phyloP scores from a whole-genome alignment of 1,140 invertebrate genomes.

The Bombus breviceps region DNA sequence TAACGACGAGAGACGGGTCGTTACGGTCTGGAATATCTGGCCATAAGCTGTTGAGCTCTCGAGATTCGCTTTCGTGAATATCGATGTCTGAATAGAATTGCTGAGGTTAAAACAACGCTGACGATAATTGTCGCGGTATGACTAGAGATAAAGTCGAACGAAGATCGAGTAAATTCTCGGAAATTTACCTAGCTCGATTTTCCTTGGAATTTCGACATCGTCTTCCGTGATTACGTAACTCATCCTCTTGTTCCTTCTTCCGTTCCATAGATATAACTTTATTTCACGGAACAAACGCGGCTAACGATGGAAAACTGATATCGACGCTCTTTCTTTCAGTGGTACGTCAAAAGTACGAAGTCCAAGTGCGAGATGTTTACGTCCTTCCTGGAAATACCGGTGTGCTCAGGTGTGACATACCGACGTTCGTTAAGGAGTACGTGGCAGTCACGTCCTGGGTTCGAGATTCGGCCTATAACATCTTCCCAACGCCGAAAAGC shows the following conservation, averaged over 20 bases:
- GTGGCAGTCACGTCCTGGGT: constrained; percentile 95
- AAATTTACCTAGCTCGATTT: not conserved
- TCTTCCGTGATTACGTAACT: not conserved
- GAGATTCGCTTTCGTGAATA: not conserved
- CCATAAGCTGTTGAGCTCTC: not conserved
- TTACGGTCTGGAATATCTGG: too few relatives aligned
- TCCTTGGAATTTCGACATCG: not conserved
- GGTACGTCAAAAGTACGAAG: constrained; percentile 92
- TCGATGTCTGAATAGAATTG: not conserved
- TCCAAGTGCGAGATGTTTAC: constrained; percentile 94
- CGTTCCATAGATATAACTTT: not conserved
- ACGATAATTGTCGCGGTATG: not conserved
- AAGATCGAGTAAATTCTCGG: not conserved
- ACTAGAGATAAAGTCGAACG: not conserved
- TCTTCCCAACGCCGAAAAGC: constrained; percentile 91
- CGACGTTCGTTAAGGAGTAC: constrained; percentile 93
- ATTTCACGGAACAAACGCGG: not conserved
- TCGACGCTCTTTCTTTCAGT: constrained; percentile 84
- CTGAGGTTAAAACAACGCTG: not conserved
- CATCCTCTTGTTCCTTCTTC: not conserved
- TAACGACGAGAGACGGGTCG: not conserved
- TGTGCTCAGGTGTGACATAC: constrained; percentile 93
- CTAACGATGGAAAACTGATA: not conserved
- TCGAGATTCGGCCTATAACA: constrained; percentile 90
- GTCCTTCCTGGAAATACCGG: constrained; percentile 94